Evolutionary conservation across 2,113 vertebrate species (phyloP).

Genomic region (Siniperca knerii): DNA sequence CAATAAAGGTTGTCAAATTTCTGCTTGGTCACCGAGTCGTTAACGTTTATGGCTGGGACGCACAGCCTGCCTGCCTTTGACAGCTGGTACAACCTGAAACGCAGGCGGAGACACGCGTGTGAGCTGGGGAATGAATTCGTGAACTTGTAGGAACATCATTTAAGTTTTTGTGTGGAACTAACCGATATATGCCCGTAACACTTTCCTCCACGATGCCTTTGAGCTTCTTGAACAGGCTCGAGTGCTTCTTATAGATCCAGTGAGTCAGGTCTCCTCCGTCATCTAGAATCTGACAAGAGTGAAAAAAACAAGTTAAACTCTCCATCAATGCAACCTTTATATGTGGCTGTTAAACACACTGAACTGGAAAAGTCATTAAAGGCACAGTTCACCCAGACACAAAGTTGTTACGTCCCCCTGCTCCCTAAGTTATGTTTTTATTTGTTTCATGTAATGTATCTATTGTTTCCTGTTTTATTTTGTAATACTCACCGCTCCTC

Average conservation of each 20-base stretch:
- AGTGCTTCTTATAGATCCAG: conserved; percentile 97
- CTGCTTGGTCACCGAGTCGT: conserved; percentile 96
- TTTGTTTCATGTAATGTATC: no score
- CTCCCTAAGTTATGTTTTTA: no score
- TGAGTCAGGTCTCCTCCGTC: conserved; percentile 96
- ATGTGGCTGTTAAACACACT: not conserved
- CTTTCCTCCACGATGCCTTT: conserved; percentile 98
- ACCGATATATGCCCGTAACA: conserved; percentile 96
- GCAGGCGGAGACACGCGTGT: not conserved
- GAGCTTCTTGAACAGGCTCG: conserved; percentile 93
- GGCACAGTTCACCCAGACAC: not conserved
- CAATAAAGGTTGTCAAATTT: conserved; percentile 97
- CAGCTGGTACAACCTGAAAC: conserved; percentile 90
- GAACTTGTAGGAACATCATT: not conserved
- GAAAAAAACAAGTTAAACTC: not conserved
- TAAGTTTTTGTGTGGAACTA: not conserved
- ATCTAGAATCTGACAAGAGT: conserved; percentile 89
- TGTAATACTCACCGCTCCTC: no score
- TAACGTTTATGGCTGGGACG: conserved; percentile 95
- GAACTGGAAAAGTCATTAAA: not conserved
- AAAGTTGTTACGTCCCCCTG: no score
- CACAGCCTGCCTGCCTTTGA: conserved; percentile 92
- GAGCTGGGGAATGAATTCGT: not conserved
- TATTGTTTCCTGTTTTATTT: no score
- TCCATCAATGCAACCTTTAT: not conserved